A percentile compares a stretch with the other conserved stretches of the same genome.
These are phyloP conservation scores for Medauroidea extradentata DNA, from an alignment of 1,140 invertebrate genomes.

Conservation along the genomic window DNA sequence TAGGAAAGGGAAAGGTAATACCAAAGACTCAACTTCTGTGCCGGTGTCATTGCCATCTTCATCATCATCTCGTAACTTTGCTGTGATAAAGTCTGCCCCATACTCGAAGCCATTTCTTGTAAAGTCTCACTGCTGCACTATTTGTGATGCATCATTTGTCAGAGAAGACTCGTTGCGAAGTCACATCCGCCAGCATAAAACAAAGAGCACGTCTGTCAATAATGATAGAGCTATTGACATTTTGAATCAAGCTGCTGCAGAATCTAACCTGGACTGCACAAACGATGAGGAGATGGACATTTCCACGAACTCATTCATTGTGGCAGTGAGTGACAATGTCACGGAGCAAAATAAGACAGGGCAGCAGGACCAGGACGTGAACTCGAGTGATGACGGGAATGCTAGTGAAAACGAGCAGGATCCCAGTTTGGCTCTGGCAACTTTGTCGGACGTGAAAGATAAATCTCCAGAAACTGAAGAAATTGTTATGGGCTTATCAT, in stretches of 20 bases:
- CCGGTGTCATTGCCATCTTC: not conserved
- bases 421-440: too few relatives aligned
- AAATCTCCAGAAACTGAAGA: too few relatives aligned
- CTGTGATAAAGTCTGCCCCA: not conserved
- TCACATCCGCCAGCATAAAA: conserved; percentile 35
- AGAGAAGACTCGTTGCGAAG: conserved; percentile 38
- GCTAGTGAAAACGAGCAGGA: too few relatives aligned
- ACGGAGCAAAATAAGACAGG: too few relatives aligned
- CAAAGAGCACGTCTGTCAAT: not conserved
- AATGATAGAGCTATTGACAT: not conserved
- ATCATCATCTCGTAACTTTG: not conserved
- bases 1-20: not conserved
- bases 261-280: not conserved
- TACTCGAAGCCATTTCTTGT: conserved; percentile 23
- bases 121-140: conserved; percentile 30
- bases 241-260: not conserved
- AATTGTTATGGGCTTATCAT: too few relatives aligned
- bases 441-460: too few relatives aligned
- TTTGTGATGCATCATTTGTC: conserved; percentile 38
- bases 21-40: not conserved
- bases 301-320: not conserved
- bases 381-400: too few relatives aligned
- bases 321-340: too few relatives aligned
- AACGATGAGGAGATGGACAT: not conserved
- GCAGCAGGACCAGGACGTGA: too few relatives aligned